Evolutionary conservation across 2,888 invertebrate genomes (phyloP).

Genomic region (Embidobia sp.): DNA sequence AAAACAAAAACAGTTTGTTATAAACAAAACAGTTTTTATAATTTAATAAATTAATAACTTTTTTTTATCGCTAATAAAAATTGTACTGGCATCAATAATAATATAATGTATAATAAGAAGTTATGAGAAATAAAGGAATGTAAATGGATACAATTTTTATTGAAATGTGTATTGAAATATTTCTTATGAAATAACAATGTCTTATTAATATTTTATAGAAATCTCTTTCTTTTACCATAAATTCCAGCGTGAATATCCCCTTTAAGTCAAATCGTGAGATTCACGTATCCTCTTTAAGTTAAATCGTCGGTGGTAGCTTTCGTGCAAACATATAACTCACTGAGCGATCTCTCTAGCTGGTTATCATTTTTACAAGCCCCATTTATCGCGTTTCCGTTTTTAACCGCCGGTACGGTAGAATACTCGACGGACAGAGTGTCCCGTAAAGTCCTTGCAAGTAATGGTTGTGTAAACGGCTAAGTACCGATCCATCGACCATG

Average conservation of each 20-base stretch:
- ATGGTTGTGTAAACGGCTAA: conserved; percentile 55
- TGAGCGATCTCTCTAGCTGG: conserved; percentile 58
- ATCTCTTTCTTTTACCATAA: conserved; percentile 23
- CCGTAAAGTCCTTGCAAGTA: conserved; percentile 61
- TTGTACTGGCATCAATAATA: too few species aligned
- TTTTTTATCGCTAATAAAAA: too few species aligned
- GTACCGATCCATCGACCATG: conserved; percentile 51
- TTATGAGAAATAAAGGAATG: too few species aligned
- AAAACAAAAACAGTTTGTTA: too few species aligned
- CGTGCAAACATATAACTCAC: conserved; percentile 66
- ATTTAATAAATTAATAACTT: too few species aligned
- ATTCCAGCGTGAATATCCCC: conserved; percentile 40
- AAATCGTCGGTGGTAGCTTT: conserved; percentile 62
- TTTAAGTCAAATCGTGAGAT: conserved; percentile 58
- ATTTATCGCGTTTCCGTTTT: conserved; percentile 64
- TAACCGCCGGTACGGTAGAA: conserved; percentile 54
- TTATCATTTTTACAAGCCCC: conserved; percentile 66
- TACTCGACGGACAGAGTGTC: conserved; percentile 55
- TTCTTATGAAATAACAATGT: too few species aligned
- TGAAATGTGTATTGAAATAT: too few species aligned
- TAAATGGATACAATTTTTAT: too few species aligned
- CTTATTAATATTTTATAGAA: too few species aligned
- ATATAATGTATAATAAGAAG: too few species aligned
- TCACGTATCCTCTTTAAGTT: conserved; percentile 61
- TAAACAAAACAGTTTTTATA: too few species aligned